phyloP scores from a whole-genome alignment of 1,140 invertebrate genomes.

The Anastrepha obliqua region DNA sequence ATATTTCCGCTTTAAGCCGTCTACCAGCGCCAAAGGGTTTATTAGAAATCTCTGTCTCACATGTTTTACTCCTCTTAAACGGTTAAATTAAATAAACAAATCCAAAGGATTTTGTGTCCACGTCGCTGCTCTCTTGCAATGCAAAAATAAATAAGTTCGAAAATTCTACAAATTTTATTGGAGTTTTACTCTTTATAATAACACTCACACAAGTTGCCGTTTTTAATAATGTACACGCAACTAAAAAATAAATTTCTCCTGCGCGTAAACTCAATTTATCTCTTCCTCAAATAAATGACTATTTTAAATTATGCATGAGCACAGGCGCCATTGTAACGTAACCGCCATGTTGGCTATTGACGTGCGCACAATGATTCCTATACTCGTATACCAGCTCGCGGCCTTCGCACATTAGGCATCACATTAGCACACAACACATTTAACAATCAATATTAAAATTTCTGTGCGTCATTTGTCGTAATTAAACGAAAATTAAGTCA shows the following conservation, averaged over 20 bases:
- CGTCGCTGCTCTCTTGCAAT: too few relatives aligned
- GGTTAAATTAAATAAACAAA: too few relatives aligned
- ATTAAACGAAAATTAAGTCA: background rate
- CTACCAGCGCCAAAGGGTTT: too few relatives aligned
- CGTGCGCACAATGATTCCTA: background rate
- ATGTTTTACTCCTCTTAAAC: too few relatives aligned
- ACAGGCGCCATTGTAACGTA: background rate
- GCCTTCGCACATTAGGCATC: background rate
- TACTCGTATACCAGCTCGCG: background rate
- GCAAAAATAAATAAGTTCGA: too few relatives aligned
- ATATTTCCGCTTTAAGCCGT: too few relatives aligned
- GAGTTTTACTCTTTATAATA: too few relatives aligned
- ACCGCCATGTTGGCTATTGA: background rate
- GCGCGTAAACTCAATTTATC: constrained; percentile 20
- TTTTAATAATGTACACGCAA: too few relatives aligned
- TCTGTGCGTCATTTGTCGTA: background rate
- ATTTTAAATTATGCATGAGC: constrained; percentile 44
- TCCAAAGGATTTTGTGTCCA: too few relatives aligned
- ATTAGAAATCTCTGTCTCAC: too few relatives aligned
- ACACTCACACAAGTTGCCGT: too few relatives aligned
- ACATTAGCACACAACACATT: background rate
- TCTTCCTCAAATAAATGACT: constrained; percentile 35
- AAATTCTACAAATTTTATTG: too few relatives aligned
- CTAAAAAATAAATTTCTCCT: background rate
- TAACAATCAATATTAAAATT: constrained; percentile 14